Evolutionary conservation across 2,797 vertebrate species (phyloP), one percentile per base, ranked within the genome.

Genomic region (Sylvilagus floridanus): DNA sequence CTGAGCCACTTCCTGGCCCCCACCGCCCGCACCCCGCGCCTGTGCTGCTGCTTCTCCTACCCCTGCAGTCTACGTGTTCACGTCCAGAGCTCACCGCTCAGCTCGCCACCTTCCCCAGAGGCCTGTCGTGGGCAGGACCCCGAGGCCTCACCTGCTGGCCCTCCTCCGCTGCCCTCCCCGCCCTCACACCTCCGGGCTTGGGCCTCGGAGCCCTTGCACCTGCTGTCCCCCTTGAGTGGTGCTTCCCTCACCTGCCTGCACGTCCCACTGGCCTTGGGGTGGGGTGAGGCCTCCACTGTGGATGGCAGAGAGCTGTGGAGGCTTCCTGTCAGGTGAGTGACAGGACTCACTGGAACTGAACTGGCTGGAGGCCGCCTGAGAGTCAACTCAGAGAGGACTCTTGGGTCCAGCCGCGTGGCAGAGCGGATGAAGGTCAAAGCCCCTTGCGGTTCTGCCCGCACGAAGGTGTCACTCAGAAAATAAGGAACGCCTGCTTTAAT

Each of bases 31-130:
- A 4, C n/a, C 68, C 72, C 17, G 81, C 66, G 2, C 37, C 24
- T 21, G 1, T 28, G 2, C 13, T 17, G 5, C 52, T 52, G 4
- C 16, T 66, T 65, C 26, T 62, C 60, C 54, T 0, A 22, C 24
- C 16, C 17, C 35, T 78, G 0, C 0, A 0, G 68, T 66, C 32
- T 14, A 52, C 26, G 60, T 69, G n/a, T 2, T 1, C 8, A 26
- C 26, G n/a, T n/a, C 32, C 73, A 12, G 4, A 82, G 16, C 5
- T 37, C 90, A 16, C 32, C 52, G 37, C 54, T 37, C 42, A 19
- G 9, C 66, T 66, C 42, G n/a, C 35, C 66, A 79, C n/a, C 57
- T 72, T 65, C 57, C 42, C 30, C 13, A 26, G 14, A 81, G 57
- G 24, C 66, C 50, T 6, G 5, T 22, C 1, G 5, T 7, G 52